Base-by-base conservation (phyloP, 2,888 invertebrate genomes). In the Philonicus albiceps region DNA sequence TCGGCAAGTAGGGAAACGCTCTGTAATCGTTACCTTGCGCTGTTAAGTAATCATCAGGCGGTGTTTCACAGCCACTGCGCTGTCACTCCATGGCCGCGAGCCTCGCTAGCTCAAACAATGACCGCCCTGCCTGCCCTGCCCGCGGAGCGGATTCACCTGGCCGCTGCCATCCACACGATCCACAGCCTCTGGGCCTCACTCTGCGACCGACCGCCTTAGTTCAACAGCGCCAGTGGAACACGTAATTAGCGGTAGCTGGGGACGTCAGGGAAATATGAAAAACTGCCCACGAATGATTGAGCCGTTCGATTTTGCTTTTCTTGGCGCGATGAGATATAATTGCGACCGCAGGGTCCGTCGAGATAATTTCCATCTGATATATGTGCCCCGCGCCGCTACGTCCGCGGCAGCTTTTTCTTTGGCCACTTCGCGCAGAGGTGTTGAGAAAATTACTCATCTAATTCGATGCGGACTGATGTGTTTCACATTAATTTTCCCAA, bases 241-340 rank as follows among this genome's bases (percentile, higher is more conserved):
- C 83, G 83, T 64, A 83, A 84, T 84, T 84, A 73, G 43, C 22
- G 73, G 73, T 84, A 84, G 84, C 73, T 8, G 1, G 22, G 27
- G 43, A 72, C 31, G 73, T 43, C 84, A 73, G 27, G 73, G 19
- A 84, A 73, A 73, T 84, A 73, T 84, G 27, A 73, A 84, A 84
- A 72, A 84, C 73, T 84, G 40, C 84, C 84, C 43, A 73, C 73
- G 43, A 43, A 43, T 84, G 84, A 84, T 84, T 84, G 43, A 84
- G 73, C 27, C 73, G 84, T 84, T 84, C 40, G 64, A 83, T 64
- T 83, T 83, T 83, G 53, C 83, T 31, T 73, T n/a, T 40, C 49
- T 78, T 78, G 37, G 37, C 3, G 37, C 19, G 78, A 78, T 78
- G 78, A 64, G 55, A 22, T 22, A 27, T 64, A 64, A 64, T 64